phyloP scores from a whole-genome alignment of 1,140 invertebrate genomes.

The Drosophila bocqueti region DNA sequence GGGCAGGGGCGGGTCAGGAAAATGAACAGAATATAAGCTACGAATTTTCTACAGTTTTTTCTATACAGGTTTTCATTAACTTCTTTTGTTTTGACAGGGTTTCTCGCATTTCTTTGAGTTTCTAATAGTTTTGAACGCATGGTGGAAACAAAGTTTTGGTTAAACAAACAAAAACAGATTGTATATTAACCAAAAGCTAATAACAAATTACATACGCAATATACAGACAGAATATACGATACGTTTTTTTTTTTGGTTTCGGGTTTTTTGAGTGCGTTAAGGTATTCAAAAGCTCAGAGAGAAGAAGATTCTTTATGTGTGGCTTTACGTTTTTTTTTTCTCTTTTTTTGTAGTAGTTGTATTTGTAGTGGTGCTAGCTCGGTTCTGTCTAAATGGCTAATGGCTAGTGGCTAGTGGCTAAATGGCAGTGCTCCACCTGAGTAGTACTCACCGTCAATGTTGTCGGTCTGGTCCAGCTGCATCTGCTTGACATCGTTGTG shows the following conservation, averaged over 20 bases:
- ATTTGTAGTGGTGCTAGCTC: constrained; percentile 56
- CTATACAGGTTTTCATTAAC: constrained; percentile 33
- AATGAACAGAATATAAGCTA: constrained; percentile 49
- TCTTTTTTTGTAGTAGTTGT: constrained; percentile 27
- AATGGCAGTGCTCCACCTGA: constrained; percentile 29
- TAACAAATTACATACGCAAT: constrained; percentile 58
- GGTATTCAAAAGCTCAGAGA: constrained; percentile 60
- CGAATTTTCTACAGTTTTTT: constrained; percentile 42
- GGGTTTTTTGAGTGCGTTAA: constrained; percentile 39
- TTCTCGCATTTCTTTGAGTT: constrained; percentile 51
- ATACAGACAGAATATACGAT: constrained; percentile 36
- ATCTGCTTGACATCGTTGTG: constrained; percentile 83
- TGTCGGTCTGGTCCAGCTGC: constrained; percentile 82
- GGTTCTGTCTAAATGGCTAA: constrained; percentile 48
- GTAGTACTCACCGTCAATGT: constrained; percentile 84
- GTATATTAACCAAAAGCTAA: constrained; percentile 54
- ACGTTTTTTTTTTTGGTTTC: constrained; percentile 43
- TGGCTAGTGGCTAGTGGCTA: constrained; percentile 34
- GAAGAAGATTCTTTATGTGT: constrained; percentile 55
- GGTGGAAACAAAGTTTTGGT: constrained; percentile 38
- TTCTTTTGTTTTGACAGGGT: constrained; percentile 8
- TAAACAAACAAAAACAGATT: constrained; percentile 45
- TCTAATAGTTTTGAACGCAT: constrained; percentile 36
- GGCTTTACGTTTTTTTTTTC: constrained; percentile 26
- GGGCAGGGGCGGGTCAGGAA: constrained; percentile 19